A percentile compares a stretch with the other conserved stretches of the same genome.
These are phyloP conservation scores for Sturnira hondurensis DNA, from an alignment of 2,113 vertebrate genomes.

Conservation along the genomic window DNA sequence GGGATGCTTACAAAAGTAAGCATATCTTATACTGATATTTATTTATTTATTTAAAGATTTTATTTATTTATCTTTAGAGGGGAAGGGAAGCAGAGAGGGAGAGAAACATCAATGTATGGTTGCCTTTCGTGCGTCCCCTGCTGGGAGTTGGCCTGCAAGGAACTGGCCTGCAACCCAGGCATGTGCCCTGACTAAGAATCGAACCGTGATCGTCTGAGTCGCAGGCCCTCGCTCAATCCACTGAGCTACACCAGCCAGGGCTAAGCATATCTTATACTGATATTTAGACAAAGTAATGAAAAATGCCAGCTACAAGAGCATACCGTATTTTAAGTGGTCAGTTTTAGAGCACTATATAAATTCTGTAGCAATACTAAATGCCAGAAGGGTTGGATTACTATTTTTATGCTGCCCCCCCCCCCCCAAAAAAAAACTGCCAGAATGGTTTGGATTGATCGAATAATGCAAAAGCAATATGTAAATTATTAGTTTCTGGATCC, in stretches of 20 bases:
- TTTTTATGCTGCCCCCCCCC: not conserved
- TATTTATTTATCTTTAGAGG: no score
- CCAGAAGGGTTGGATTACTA: not conserved
- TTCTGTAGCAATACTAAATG: not conserved
- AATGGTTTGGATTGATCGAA: not conserved
- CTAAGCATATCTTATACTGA: not conserved
- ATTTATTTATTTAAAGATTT: no score
- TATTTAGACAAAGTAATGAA: not conserved
- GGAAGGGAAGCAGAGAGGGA: no score
- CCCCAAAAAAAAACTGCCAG: not conserved
- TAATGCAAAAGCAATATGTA: not conserved
- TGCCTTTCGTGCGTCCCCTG: no score
- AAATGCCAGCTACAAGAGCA: not conserved
- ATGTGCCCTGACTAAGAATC: no score
- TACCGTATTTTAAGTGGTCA: not conserved
- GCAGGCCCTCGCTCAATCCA: no score
- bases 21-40: no score
- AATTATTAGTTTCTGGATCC: conserved; percentile 4
- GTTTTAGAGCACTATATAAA: not conserved
- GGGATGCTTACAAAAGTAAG: not conserved
- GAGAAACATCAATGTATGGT: no score
- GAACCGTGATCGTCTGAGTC: no score
- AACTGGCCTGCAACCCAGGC: no score
- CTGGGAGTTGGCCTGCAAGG: no score
- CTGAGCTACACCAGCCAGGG: no score